Base-by-base conservation (phyloP, 2,888 invertebrate species). In the Hemaris fuciformis region DNA sequence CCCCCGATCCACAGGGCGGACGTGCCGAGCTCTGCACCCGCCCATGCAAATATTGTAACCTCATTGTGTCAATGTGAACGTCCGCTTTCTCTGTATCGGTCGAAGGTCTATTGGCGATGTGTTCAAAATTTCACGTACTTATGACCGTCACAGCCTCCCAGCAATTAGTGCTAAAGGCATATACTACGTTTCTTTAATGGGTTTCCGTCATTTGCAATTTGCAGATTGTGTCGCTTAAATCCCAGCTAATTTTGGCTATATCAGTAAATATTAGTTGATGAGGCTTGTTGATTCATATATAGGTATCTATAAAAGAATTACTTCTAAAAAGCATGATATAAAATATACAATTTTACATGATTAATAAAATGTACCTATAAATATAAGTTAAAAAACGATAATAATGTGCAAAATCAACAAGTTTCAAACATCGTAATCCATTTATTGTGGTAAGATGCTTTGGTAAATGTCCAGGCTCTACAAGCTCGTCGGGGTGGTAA, bases 401-500 rank as follows among this genome's bases (percentile, higher is more conserved):
- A 18, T 2, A 45, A n/a, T 22, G 1, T 2, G 27, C 22, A 46
- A 59, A 34, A 46, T 48, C 27, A 48, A 48, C 22, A 60, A 46
- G 41, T 53, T 60, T 60, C 48, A 13, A 20, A 25, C 41, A 38
- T 6, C 4, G 7, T 13, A 18, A 2, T 2, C 15, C 18, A 0
- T 23, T 2, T 6, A 57, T 38, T 22, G 34, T 22, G 5, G 13
- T 18, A 27, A 27, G 31, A 13, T n/a, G 0, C 23, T n/a, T 31
- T 53, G 13, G 38, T 60, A 34, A 62, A 42, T 27, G 22, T n/a
- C 8, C 88, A 96, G 96, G 96, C 97, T 72, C 94, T 97, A 79
- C 97, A 97, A 91, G 96, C 96, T 72, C 94, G 94, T 25, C 91
- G 93, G 43, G 93, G 92, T 0, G 85, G 84, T 74, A 94, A 91